Percentiles rank a stretch among this genome's conserved stretches.
These are phyloP conservation scores for Orthosia cruda DNA, from an alignment of 2,888 invertebrate species.

Conservation along the genomic window DNA sequence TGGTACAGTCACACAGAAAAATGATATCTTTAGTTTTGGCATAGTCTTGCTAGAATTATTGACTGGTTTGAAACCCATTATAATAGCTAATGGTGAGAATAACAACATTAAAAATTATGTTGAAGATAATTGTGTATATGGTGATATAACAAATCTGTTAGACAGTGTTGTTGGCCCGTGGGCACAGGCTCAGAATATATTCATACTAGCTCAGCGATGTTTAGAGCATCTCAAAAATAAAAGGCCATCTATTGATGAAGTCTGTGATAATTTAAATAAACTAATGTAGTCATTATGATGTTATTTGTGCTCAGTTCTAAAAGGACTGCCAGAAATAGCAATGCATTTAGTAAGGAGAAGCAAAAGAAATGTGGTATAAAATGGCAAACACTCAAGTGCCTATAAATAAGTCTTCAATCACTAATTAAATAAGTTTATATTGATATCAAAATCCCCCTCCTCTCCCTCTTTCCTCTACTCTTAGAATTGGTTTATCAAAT, in stretches of 20 bases:
- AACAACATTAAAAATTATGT: conserved; percentile 88
- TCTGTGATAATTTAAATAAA: conserved; percentile 83
- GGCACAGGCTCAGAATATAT: conserved; percentile 90
- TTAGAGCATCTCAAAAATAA: conserved; percentile 90
- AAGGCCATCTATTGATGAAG: conserved; percentile 92
- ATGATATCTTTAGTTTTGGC: conserved; percentile 95
- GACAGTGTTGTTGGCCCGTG: conserved; percentile 92
- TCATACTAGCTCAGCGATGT: conserved; percentile 91
- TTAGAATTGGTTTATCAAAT: not conserved
- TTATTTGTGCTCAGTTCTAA: not conserved
- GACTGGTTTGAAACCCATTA: conserved; percentile 93
- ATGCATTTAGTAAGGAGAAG: not conserved
- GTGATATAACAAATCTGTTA: conserved; percentile 89
- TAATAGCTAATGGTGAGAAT: conserved; percentile 88
- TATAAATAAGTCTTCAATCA: not conserved
- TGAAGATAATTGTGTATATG: conserved; percentile 89
- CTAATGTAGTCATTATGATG: conserved; percentile 58
- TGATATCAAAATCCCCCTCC: not conserved
- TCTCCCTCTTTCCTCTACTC: too few relatives aligned
- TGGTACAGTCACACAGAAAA: conserved; percentile 94
- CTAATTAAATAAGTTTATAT: not conserved
- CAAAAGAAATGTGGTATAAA: not conserved
- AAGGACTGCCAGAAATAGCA: not conserved
- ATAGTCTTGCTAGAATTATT: conserved; percentile 94
- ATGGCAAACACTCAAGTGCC: conserved; percentile 5